Evolutionary conservation across 2,888 invertebrate species (phyloP).

Genomic region (Hylaea fasciaria): DNA sequence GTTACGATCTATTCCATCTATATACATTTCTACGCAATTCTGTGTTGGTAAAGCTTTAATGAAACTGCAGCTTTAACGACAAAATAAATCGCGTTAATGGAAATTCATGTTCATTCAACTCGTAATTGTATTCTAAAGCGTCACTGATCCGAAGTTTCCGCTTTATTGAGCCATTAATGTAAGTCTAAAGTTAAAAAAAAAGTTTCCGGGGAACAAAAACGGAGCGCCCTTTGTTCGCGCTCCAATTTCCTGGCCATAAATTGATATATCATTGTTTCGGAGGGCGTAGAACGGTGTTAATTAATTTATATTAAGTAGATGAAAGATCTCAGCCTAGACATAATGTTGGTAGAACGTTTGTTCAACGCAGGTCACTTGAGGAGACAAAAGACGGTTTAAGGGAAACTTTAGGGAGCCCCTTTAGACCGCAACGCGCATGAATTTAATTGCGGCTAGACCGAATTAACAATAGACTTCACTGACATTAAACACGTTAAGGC

Average conservation of each 20-base stretch:
- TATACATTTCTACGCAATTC: neutral
- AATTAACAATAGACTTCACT: slow-evolving; percentile 49
- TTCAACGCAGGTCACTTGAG: slow-evolving; percentile 49
- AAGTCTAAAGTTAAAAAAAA: slow-evolving; percentile 33
- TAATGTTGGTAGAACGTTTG: slow-evolving; percentile 40
- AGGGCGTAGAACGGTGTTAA: slow-evolving; percentile 44
- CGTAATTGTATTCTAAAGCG: slow-evolving; percentile 36
- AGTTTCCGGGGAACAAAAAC: slow-evolving; percentile 34
- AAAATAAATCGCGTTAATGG: slow-evolving; percentile 27
- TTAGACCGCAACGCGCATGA: slow-evolving; percentile 52
- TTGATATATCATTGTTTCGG: slow-evolving; percentile 44
- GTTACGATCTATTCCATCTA: too few relatives aligned
- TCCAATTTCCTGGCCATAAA: slow-evolving; percentile 41
- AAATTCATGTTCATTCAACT: slow-evolving; percentile 26
- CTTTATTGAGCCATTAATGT: slow-evolving; percentile 38
- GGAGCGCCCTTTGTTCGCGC: slow-evolving; percentile 37
- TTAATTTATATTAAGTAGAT: slow-evolving; percentile 44
- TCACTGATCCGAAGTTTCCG: slow-evolving; percentile 36
- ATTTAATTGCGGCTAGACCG: slow-evolving; percentile 54
- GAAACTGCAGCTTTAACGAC: slow-evolving; percentile 10
- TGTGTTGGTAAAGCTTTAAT: neutral
- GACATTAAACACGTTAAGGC: slow-evolving; percentile 10
- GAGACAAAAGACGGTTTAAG: slow-evolving; percentile 56
- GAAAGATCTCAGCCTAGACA: slow-evolving; percentile 21
- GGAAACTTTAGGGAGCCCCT: slow-evolving; percentile 55